Base-by-base conservation (phyloP, 1,140 invertebrate species). In the Plodia interpunctella region DNA sequence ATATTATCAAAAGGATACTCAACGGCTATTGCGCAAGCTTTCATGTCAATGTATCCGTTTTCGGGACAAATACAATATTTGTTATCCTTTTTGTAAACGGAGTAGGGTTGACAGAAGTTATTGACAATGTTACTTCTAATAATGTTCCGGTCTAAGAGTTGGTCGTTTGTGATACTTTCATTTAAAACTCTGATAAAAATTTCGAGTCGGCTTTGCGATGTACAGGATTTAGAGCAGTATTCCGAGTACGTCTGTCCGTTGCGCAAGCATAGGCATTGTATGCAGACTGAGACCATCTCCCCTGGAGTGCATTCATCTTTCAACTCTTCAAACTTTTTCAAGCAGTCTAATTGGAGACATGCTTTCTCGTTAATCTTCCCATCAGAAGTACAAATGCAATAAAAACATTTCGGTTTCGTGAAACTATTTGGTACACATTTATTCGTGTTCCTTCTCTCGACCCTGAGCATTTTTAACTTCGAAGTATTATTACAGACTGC, bases 61-160 rank as follows among this genome's bases (percentile, higher is more conserved):
- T 80, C 68, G 6, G 80, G 68, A 62, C 86, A 88, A 35, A 87
- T 62, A 53, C 83, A 88, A 38, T 80, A 80, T 65, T 64, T 78
- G 2, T 68, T 72, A 38, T 75, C 65, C n/a, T 78, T 70, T 15
- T 76, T 18, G 59, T 79, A 82, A 10, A 86, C 19, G 5, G 72
- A 54, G 57, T 76, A 75, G 1, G 82, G 76, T 21, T 72, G 58
- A 59, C 86, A 88, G 8, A 15, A 21, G 13, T 64, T 59, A 17
- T 57, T 65, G 2, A 15, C 25, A 4, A 18, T n/a, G 35, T 53
- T 56, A 38, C 49, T 65, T 44, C 70, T 63, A 0, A 85, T 64
- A 57, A 55, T 49, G 21, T 61, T 62, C 51, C 55, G 63, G 19
- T 77, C 74, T 18, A 81, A 65, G 9, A 76, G 11, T 57, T 55